phyloP scores from a whole-genome alignment of 2,888 invertebrate species.

The Acronicta aceris region DNA sequence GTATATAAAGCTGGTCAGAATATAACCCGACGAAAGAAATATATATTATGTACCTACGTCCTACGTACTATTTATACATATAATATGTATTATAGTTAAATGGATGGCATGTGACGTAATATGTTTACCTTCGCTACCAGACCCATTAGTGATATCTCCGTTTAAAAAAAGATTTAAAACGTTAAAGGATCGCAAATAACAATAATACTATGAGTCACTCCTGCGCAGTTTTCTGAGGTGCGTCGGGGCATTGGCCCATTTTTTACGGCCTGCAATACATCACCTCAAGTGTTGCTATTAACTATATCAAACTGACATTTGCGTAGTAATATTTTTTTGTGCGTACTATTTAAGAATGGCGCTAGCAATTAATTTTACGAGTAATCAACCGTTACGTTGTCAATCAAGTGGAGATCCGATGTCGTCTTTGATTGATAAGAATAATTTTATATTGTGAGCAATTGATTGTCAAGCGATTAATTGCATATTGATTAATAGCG shows the following conservation, averaged over 20 bases:
- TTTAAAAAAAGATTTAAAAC: constrained; percentile 6
- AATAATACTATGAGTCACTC: constrained; percentile 42
- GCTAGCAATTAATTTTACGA: constrained; percentile 35
- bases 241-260: constrained; percentile 65
- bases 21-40: too few relatives aligned
- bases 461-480: not conserved
- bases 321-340: constrained; percentile 37
- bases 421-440: constrained; percentile 32
- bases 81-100: too few relatives aligned
- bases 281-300: constrained; percentile 50
- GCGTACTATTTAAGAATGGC: constrained; percentile 26
- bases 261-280: constrained; percentile 62
- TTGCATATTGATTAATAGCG: too few relatives aligned
- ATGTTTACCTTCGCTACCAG: too few relatives aligned
- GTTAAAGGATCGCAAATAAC: constrained; percentile 25
- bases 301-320: constrained; percentile 33
- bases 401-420: constrained; percentile 33
- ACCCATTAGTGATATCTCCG: not conserved
- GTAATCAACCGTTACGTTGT: constrained; percentile 47
- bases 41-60: too few relatives aligned
- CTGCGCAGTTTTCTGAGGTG: constrained; percentile 42
- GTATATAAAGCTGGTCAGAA: too few relatives aligned
- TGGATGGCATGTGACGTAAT: too few relatives aligned
- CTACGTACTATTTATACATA: too few relatives aligned
- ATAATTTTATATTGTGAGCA: constrained; percentile 12